Percentiles rank a stretch among this genome's conserved stretches.
These are phyloP conservation scores for Heteromurus nitidus DNA, from an alignment of 2,888 invertebrate species.

Conservation along the genomic window DNA sequence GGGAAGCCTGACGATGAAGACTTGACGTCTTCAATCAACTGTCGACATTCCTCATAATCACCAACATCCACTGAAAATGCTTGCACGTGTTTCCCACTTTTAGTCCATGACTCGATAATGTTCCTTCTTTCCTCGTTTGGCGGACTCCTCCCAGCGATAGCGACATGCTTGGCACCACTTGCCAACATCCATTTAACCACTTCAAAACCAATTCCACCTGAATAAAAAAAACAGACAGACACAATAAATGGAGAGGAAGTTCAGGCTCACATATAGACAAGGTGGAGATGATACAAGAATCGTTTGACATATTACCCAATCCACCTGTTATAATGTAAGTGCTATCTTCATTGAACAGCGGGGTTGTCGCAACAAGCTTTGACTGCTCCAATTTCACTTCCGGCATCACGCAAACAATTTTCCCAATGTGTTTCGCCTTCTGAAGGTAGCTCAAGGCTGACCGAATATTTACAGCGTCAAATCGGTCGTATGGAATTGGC, in stretches of 20 bases:
- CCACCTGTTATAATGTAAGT: conserved; percentile 63
- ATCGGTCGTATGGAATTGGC: conserved; percentile 37
- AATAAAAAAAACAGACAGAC: not conserved
- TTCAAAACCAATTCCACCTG: conserved; percentile 64
- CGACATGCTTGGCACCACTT: conserved; percentile 32
- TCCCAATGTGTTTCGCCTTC: too few relatives aligned
- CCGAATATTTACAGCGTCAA: conserved; percentile 27
- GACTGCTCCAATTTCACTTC: not conserved
- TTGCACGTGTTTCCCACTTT: not conserved
- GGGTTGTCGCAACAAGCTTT: not conserved
- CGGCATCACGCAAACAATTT: conserved; percentile 56
- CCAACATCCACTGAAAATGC: conserved; percentile 29
- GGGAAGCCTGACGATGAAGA: conserved; percentile 21
- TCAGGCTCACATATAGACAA: too few relatives aligned
- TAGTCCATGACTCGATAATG: conserved; percentile 18
- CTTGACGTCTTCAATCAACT: too few relatives aligned
- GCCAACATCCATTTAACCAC: not conserved
- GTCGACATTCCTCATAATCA: not conserved
- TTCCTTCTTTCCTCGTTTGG: conserved; percentile 13
- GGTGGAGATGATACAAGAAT: too few relatives aligned
- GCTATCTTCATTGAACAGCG: conserved; percentile 36
- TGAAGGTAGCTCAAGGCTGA: conserved; percentile 44
- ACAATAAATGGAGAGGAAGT: too few relatives aligned
- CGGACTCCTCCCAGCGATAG: conserved; percentile 12
- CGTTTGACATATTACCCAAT: conserved; percentile 16